A percentile compares a stretch with the other conserved stretches of the same genome.
phyloP scores from a whole-genome alignment of 1,140 invertebrate genomes.

The Drosophila murphyi region DNA sequence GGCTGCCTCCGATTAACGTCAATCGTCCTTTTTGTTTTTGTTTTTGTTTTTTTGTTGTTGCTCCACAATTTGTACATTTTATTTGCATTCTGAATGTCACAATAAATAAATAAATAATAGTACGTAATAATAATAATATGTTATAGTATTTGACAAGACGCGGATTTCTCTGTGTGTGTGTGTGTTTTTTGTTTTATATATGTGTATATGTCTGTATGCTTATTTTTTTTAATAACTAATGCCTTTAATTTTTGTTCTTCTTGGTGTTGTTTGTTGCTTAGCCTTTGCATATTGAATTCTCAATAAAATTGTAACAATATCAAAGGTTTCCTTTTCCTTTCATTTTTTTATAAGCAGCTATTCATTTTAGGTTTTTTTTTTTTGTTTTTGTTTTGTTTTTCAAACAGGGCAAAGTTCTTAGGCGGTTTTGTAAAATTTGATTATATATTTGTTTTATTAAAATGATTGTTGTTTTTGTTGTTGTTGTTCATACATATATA shows the following conservation, averaged over 20 bases:
- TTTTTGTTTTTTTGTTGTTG: slow-evolving; percentile 43
- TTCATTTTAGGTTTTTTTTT: slow-evolving; percentile 41
- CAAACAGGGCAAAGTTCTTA: slow-evolving; percentile 57
- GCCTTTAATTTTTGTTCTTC: slow-evolving; percentile 55
- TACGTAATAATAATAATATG: slow-evolving; percentile 48
- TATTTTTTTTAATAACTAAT: slow-evolving; percentile 64
- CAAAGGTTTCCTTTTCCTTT: slow-evolving; percentile 12
- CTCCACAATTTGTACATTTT: slow-evolving; percentile 82
- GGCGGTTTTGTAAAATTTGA: slow-evolving; percentile 72
- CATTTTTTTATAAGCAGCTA: slow-evolving; percentile 44
- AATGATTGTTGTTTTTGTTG: slow-evolving; percentile 70
- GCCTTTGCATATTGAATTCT: slow-evolving; percentile 52
- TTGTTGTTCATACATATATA: slow-evolving; percentile 37
- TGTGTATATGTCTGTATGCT: slow-evolving; percentile 43
- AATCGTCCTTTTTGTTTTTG: slow-evolving; percentile 24
- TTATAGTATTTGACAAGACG: slow-evolving; percentile 76
- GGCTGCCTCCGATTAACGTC: slow-evolving; percentile 37
- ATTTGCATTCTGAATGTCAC: slow-evolving; percentile 65
- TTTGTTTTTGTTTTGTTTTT: slow-evolving; percentile 23
- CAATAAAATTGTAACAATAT: slow-evolving; percentile 58
- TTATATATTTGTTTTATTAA: slow-evolving; percentile 65
- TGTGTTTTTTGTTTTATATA: slow-evolving; percentile 3
- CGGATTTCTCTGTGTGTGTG: slow-evolving; percentile 58
- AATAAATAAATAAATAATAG: slow-evolving; percentile 54
- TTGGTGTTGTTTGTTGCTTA: slow-evolving; percentile 51